Evolutionary conservation across 2,888 invertebrate species (phyloP).

Genomic region (Polia nebulosa): DNA sequence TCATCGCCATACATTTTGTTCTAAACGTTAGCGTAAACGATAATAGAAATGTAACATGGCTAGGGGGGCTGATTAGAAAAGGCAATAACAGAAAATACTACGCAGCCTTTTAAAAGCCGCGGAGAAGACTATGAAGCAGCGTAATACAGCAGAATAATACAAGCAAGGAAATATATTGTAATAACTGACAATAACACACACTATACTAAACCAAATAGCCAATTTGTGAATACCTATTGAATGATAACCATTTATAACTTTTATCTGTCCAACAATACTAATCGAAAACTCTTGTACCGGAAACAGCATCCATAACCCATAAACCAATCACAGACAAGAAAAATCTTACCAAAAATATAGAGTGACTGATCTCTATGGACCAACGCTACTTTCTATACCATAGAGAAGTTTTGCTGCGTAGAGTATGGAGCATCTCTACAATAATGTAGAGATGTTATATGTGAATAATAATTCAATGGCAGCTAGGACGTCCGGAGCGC

Average conservation of each 20-base stretch:
- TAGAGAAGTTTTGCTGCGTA: slow-evolving; percentile 1
- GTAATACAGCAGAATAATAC: too few relatives aligned
- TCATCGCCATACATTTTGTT: too few relatives aligned
- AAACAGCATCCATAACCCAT: slow-evolving; percentile 56
- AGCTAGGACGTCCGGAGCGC: slow-evolving; percentile 87
- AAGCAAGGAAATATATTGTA: neutral
- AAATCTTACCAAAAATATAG: slow-evolving; percentile 48
- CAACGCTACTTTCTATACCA: neutral
- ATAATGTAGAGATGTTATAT: slow-evolving; percentile 60
- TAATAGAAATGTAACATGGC: too few relatives aligned
- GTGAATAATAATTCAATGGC: slow-evolving; percentile 88
- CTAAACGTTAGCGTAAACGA: too few relatives aligned
- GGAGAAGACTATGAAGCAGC: too few relatives aligned
- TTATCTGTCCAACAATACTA: slow-evolving; percentile 31
- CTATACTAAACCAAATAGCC: neutral
- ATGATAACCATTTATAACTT: neutral
- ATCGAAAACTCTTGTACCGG: slow-evolving; percentile 69
- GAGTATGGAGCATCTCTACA: slow-evolving; percentile 46
- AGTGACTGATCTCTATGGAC: slow-evolving; percentile 20
- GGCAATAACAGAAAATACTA: too few relatives aligned
- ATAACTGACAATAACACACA: too few relatives aligned
- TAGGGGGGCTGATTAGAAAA: too few relatives aligned
- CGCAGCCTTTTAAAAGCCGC: too few relatives aligned
- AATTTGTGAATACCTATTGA: neutral
- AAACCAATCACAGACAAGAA: slow-evolving; percentile 55